Percentiles rank a stretch among this genome's conserved stretches.
Evolutionary conservation across 2,113 vertebrate species (phyloP).

Genomic region (Spea bombifrons): DNA sequence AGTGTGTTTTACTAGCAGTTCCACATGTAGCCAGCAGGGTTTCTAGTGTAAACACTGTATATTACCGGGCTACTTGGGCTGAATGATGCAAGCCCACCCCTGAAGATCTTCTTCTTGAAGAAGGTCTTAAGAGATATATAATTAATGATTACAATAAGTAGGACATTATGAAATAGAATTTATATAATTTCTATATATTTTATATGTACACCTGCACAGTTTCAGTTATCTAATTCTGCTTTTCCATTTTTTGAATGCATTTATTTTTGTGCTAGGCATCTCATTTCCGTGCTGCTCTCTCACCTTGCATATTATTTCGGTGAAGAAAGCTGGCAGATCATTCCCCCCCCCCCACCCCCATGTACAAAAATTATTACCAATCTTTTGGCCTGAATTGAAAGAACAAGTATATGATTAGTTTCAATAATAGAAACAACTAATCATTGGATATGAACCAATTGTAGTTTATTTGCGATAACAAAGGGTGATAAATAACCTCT

Average conservation of each 20-base stretch:
- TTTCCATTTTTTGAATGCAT: background rate
- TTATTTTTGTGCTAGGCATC: background rate
- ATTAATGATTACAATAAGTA: no score
- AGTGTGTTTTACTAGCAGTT: no score
- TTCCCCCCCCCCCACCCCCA: background rate
- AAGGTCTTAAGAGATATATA: no score
- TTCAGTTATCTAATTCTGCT: background rate
- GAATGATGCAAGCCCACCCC: no score
- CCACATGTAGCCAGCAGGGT: no score
- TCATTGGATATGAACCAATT: conserved; percentile 37
- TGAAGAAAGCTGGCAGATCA: conserved; percentile 1
- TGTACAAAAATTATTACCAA: background rate
- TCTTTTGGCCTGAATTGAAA: background rate
- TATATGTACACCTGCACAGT: background rate
- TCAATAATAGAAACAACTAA: conserved; percentile 44
- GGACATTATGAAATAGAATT: no score
- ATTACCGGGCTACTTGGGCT: no score
- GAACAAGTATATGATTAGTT: conserved; percentile 21
- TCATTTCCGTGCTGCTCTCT: background rate
- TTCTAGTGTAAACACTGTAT: no score
- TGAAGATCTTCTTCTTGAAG: no score
- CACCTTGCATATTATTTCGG: conserved; percentile 2
- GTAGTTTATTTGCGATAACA: conserved; percentile 51
- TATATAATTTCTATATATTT: no score
- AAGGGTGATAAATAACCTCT: conserved; percentile 56